Base-by-base conservation (phyloP, 2,888 invertebrate genomes). In the Thyatira batis region DNA sequence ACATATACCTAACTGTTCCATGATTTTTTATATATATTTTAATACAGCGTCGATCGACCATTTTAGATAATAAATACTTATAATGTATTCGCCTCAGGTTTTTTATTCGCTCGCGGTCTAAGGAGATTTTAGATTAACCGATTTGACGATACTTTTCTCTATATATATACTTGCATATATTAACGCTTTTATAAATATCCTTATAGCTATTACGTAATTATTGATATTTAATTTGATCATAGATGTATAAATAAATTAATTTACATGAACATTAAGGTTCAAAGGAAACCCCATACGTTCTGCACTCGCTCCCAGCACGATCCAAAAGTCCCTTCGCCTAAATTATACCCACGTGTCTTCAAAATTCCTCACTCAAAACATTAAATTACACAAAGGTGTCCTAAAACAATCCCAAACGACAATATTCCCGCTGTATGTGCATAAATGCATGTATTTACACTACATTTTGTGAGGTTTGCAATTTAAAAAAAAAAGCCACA, bases 11-110 rank as follows among this genome's bases (percentile, higher is more conserved):
- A 69, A 70, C 67, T 63, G 69, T 69, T 52, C 20, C 23, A 28
- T 11, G 25, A 25, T 28, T 21, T 50, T 23, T 46, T 49, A 13
- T 17, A 21, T 13, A 13, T 50, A 30, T 57, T 30, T 55, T 56
- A 28, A 45, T 52, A 49, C 55, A 61, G 60, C 8, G 60, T 63
- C 55, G 58, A 52, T 45, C 51, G 30, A 20, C 56, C 61, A 54
- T 53, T 60, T 70, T 70, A 70, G 58, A 64, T 66, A 70, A 58
- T 70, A 70, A 66, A 63, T 49, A 63, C 44, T 60, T 48, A 20
- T 66, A 70, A 69, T 66, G 56, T 60, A 50, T 46, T 54, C 50
- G 58, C 33, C 23, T 30, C 33, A 23, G 13, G 20, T 30, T 54
- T 63, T 57, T 54, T 54, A 23, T 20, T 27, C 27, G 39, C 13